Percentiles rank a stretch among this genome's conserved stretches.
These are phyloP conservation scores for Papilio protenor DNA, from an alignment of 2,888 invertebrate species.

Conservation along the genomic window DNA sequence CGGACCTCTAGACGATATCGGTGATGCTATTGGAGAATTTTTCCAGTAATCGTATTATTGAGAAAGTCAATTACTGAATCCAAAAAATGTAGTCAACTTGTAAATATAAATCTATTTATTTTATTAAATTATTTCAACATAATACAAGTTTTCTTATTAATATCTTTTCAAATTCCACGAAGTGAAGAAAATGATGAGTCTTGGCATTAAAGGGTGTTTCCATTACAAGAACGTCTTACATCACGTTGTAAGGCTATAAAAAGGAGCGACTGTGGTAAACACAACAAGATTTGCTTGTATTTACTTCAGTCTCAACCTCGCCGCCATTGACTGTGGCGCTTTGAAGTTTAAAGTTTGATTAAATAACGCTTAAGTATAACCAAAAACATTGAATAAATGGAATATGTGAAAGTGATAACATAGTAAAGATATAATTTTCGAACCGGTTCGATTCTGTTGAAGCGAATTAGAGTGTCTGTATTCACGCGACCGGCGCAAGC, in stretches of 20 bases:
- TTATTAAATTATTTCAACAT: slow-evolving; percentile 17
- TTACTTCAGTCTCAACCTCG: slow-evolving; percentile 24
- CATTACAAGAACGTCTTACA: not conserved
- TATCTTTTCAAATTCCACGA: not conserved
- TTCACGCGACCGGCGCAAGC: slow-evolving; percentile 65
- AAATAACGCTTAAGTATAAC: not conserved
- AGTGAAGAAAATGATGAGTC: not conserved
- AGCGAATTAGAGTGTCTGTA: slow-evolving; percentile 69
- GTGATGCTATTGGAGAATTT: slow-evolving; percentile 74
- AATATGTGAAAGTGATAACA: slow-evolving; percentile 68
- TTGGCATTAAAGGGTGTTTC: not conserved
- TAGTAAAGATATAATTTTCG: slow-evolving; percentile 52
- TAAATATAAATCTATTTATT: slow-evolving; percentile 8
- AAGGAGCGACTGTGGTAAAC: slow-evolving; percentile 37
- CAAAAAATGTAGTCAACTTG: slow-evolving; percentile 6
- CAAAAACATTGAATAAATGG: slow-evolving; percentile 33
- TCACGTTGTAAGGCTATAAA: slow-evolving; percentile 40
- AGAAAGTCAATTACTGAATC: not conserved
- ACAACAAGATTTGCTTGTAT: slow-evolving; percentile 17
- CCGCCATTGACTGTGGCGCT: slow-evolving; percentile 21
- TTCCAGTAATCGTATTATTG: slow-evolving; percentile 55
- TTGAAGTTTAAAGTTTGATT: slow-evolving; percentile 10
- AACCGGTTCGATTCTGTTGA: slow-evolving; percentile 72
- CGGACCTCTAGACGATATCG: slow-evolving; percentile 72
- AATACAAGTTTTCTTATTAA: not conserved